Base-by-base conservation (phyloP, 2,113 vertebrate genomes). In the Tor tambroides region DNA sequence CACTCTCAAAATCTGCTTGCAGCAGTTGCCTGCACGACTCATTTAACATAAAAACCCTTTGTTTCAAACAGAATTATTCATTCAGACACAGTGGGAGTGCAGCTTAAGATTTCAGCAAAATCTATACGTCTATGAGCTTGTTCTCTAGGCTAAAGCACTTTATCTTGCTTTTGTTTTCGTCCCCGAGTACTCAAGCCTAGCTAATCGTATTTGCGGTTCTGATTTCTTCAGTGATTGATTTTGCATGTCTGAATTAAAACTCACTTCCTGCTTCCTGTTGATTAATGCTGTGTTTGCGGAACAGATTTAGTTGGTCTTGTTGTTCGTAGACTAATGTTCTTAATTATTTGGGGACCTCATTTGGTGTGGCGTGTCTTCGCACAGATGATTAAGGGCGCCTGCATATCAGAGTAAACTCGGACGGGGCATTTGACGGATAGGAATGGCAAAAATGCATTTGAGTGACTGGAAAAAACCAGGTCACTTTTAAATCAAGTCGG, bases 141-240 rank as follows among this genome's bases (percentile, higher is more conserved):
- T 75, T 86, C 61, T 74, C n/a, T n/a, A n/a, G n/a, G n/a, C n/a
- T n/a, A n/a, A n/a, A n/a, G n/a, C 56, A 41, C 81, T 84, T 84
- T 89, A 51, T 63, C 26, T 83, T 82, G 56, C 63, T 43, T 84
- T 65, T 84, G 87, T 75, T 88, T 83, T 86, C 32, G 46, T 85
- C 7, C 56, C 88, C 92, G 85, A 88, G 87, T 90, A 87, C 89
- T 87, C 87, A 91, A 89, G 87, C 90, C 87, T 76, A 86, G 87
- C 92, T 93, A 91, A 94, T 94, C 91, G 90, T 92, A 91, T 93
- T 92, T 94, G 89, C 84, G 84, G 89, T 91, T 92, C 88, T 89
- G 89, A 93, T 92, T 93, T 92, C 86, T 65, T 80, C 23, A 7
- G 54, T 91, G 90, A 92, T 94, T 92, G 87, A 93, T 94, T 93